Base-by-base conservation (phyloP, 2,113 vertebrate species). In the Platichthys stellatus region DNA sequence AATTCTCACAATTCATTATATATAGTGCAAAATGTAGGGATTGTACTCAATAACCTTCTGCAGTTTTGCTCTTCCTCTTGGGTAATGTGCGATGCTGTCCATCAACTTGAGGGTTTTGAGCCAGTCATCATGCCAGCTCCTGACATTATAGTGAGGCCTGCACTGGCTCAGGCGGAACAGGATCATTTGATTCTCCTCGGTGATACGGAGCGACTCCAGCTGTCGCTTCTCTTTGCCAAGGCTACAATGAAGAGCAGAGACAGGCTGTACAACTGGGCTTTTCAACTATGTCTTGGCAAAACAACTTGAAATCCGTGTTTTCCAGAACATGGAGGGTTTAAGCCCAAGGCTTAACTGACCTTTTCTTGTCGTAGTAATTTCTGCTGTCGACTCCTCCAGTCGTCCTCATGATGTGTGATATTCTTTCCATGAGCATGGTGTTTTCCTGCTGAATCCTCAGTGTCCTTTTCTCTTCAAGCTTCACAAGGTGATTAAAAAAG, bases 41-140 rank as follows among this genome's bases (percentile, higher is more conserved):
- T n/a, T 65, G 45, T 60, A 28, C 6, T 53, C 10, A 18, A 3
- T 35, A 49, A 81, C 93, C 93, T 95, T 91, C 81, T 2, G 12
- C 10, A 78, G 65, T 21, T 56, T 82, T 23, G 54, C 17, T 10
- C 11, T 56, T 78, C 63, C 80, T 76, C 8, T 4, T 58, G 94
- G 92, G 60, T 92, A 93, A 70, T 70, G 92, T 0, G 56, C 56
- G 64, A 93, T 62, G 14, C 73, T 91, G 5, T 92, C 91, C 83
- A 26, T 91, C 81, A 91, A 77, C 72, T 90, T 87, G 4, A 90
- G 87, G 71, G 87, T 84, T 82, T 57, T 57, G 62, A 88, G 85
- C 94, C 93, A 91, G 74, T 94, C 94, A 71, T 96, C 84, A 2
- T 91, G 90, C 94, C 93, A 94, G 61, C 17, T 66, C 21, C 72